Conservation (phyloP, 1,140 invertebrate genomes). For the Branchinecta lindahli region DNA sequence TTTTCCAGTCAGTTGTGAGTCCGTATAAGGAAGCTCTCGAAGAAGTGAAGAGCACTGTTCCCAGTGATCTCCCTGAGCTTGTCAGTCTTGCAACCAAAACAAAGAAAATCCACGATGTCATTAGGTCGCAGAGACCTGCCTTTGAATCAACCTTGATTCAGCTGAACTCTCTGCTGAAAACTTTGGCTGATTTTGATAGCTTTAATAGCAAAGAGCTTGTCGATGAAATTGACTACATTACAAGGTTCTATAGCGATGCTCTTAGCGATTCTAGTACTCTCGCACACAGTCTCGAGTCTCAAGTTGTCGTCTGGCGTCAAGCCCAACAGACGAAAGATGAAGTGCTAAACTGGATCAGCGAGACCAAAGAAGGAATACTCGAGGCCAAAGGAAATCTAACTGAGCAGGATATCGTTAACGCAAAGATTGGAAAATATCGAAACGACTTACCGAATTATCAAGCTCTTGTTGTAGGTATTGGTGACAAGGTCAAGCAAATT, state of each 20-base stretch:
- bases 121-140: constrained; percentile 15
- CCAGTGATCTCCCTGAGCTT: constrained; percentile 21
- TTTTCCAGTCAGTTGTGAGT: constrained; percentile 47
- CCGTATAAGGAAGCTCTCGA: constrained; percentile 44
- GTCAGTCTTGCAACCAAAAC: constrained; percentile 14
- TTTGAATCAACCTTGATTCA: constrained; percentile 13
- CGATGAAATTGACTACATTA: constrained; percentile 29
- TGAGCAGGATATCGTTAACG: constrained; percentile 60
- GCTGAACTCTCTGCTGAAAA: constrained; percentile 29
- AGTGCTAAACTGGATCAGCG: constrained; percentile 61
- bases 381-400: constrained; percentile 54
- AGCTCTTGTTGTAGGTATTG: constrained; percentile 54
- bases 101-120: constrained; percentile 12
- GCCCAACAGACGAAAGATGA: constrained; percentile 69
- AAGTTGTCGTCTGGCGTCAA: constrained; percentile 77
- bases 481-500: constrained; percentile 61
- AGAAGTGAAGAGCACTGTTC: constrained; percentile 28
- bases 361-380: constrained; percentile 55
- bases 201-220: constrained; percentile 41
- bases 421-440: constrained; percentile 61
- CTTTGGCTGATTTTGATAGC: constrained; percentile 53
- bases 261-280: constrained; percentile 50
- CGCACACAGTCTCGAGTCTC: constrained; percentile 64
- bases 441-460: constrained; percentile 64
- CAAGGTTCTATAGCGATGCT: constrained; percentile 53